Base-by-base conservation (phyloP, 2,797 vertebrate species). In the Crenuchus spilurus region DNA sequence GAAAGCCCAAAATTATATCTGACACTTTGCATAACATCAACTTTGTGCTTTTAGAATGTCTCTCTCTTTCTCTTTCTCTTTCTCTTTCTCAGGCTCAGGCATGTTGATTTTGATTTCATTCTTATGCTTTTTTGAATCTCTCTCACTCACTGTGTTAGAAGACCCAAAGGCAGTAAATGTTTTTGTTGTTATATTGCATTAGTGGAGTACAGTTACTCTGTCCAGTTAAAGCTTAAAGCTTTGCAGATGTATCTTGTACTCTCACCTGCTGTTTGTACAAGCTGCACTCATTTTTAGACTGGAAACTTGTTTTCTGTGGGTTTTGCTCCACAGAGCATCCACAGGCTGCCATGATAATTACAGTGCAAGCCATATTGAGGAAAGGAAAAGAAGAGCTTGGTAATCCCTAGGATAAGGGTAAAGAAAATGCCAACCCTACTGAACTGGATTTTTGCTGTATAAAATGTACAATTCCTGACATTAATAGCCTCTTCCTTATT, bases 11-110 rank as follows among this genome's bases (percentile, higher is more conserved):
- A 90, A 91, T 89, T 86, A 88, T 87, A 89, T 83, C 81, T 90
- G 90, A 91, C 90, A 87, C 82, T 64, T 86, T 86, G 85, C 83
- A 84, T 89, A 86, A 88, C 80, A 54, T 91, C 88, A 88, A 75
- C 61, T 18, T 75, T 68, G 55, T 72, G 30, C 83, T 80, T 82
- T 82, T 75, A 82, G 83, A 80, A 75, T 78, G 77, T 68, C 80
- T 84, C 79, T 84, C 68, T 75, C 79, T 84, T 83, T 83, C 76
- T 77, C 77, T 76, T 10, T 26, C 57, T 28, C n/a, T 78, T 77
- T 79, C n/a, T 49, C 28, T 71, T 9, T 41, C 24, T 22, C 16
- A 31, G 37, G 18, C n/a, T 57, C 30, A n/a, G 20, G 20, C 24
- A 24, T 42, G 28, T 24, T 39, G 44, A 48, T 51, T 20, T 60